Evolutionary conservation across 2,888 invertebrate species (phyloP).

Genomic region (Melieria picta): DNA sequence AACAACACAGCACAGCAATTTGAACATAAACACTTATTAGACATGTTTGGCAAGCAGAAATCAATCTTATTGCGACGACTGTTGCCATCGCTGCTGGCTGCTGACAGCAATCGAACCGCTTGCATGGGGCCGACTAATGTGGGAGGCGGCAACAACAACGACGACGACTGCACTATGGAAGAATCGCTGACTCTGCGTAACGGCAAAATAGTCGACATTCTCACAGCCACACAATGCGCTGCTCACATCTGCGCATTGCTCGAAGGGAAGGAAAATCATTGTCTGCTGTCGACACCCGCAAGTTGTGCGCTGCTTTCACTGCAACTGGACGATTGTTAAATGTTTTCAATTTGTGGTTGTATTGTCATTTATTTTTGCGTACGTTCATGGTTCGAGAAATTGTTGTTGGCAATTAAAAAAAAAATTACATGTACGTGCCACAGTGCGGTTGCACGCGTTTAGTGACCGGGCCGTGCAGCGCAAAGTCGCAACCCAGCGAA

Average conservation of each 20-base stretch:
- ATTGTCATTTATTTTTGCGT: conserved; percentile 23
- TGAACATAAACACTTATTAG: conserved; percentile 51
- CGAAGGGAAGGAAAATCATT: no score
- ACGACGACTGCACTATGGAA: no score
- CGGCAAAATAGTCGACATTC: no score
- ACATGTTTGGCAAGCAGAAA: conserved; percentile 47
- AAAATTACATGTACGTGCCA: conserved; percentile 58
- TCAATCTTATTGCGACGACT: not conserved
- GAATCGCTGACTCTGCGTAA: no score
- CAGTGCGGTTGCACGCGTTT: not conserved
- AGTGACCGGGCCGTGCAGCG: no score
- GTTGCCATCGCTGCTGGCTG: not conserved
- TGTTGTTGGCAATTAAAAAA: conserved; percentile 59
- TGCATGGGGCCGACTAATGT: no score
- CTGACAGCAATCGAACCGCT: no score
- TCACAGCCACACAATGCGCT: no score
- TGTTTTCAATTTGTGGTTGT: conserved; percentile 10
- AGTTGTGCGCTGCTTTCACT: not conserved
- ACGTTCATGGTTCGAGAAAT: conserved; percentile 50
- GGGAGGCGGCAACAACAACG: no score
- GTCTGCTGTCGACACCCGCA: conserved; percentile 15
- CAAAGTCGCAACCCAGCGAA: no score
- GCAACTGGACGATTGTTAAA: not conserved
- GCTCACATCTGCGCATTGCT: no score
- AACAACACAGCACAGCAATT: conserved; percentile 18